Base-by-base conservation (phyloP, 2,888 invertebrate genomes). In the Drosophila quasianomalipes region DNA sequence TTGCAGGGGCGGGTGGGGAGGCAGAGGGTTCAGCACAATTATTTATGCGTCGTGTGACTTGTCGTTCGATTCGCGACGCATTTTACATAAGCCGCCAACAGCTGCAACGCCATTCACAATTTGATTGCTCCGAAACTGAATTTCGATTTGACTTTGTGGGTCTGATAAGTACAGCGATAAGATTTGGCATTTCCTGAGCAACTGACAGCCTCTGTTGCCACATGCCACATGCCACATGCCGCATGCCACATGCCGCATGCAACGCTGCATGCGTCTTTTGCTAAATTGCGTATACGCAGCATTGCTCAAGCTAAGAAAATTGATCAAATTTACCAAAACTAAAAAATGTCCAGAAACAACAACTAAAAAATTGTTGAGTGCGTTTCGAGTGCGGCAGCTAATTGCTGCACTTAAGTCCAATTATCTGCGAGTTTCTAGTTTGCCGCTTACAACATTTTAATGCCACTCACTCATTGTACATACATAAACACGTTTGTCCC, bases 21-120 rank as follows among this genome's bases (percentile, higher is more conserved):
- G 28, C 16, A 47, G 47, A 47, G 47, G 63, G 74, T 41, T 41
- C 28, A 53, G 66, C 59, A 52, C 58, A 75, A 81, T 79, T 83
- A 76, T 72, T 75, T 72, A 83, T 81, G 86, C 86, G 64, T 68
- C 60, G 59, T 72, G 51, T 74, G 79, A 79, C 75, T 80, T 84
- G 76, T 70, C 67, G 76, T 72, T 70, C 53, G 72, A 71, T 73
- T 74, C 69, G 61, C 60, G 51, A 58, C 61, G 39, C 60, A 57
- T 47, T 79, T 79, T 72, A 68, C 70, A 79, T 76, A 79, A 77
- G 65, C 71, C 65, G 61, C 62, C 61, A 66, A 63, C 55, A 72
- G 67, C 44, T 64, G 57, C 26, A 67, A 35, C 30, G 64, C 79
- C 60, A 75, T 66, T 64, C 60, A 35, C 41, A 60, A 66, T 60